Conservation (phyloP, 2,888 invertebrate genomes). For the Lasioglossum leucozonium region DNA sequence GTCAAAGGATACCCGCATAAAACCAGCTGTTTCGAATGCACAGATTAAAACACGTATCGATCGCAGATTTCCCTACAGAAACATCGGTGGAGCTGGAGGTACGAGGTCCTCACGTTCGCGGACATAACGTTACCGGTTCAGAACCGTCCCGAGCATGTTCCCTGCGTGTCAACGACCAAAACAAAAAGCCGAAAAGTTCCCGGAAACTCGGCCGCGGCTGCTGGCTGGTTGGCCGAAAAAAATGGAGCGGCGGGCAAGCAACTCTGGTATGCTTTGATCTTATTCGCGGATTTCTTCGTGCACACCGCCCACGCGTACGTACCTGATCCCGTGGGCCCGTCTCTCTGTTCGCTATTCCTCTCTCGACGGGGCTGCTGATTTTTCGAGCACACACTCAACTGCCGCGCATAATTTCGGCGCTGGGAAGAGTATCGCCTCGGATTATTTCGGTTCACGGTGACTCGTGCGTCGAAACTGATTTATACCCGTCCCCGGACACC, state of each 20-base stretch:
- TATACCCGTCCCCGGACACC: neutral
- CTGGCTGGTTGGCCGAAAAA: neutral
- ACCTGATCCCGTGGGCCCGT: slow-evolving; percentile 32
- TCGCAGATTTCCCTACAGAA: slow-evolving; percentile 40
- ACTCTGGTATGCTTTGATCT: slow-evolving; percentile 19
- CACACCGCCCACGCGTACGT: neutral
- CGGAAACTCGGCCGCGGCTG: neutral
- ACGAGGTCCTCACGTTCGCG: neutral
- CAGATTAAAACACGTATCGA: slow-evolving; percentile 53
- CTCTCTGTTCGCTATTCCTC: neutral
- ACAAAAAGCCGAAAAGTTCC: neutral
- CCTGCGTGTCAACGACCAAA: neutral
- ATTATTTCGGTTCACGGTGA: neutral
- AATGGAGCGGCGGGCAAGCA: neutral
- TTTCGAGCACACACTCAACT: slow-evolving; percentile 12
- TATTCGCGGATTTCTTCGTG: slow-evolving; percentile 30
- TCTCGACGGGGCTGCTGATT: slow-evolving; percentile 1
- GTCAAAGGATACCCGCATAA: neutral
- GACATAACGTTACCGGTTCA: slow-evolving; percentile 11
- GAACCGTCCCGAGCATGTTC: neutral
- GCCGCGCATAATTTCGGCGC: neutral
- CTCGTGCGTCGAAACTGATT: neutral
- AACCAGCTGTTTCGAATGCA: slow-evolving; percentile 11
- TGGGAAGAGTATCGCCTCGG: neutral
- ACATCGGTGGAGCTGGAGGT: neutral